Evolutionary conservation across 2,888 invertebrate species (phyloP).

Genomic region (Macroteleia sp.): DNA sequence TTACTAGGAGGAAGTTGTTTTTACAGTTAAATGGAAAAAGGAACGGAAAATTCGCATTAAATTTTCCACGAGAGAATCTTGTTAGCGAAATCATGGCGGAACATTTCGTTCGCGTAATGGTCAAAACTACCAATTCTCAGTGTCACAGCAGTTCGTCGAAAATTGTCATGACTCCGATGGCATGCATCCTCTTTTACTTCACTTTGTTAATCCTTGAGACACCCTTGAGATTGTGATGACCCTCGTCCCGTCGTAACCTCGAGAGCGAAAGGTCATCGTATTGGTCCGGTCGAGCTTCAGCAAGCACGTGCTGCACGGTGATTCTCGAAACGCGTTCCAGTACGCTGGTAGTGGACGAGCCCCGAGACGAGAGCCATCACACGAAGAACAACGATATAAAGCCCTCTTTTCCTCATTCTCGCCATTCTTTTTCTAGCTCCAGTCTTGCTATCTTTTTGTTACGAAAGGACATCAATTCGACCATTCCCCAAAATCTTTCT

Average conservation of each 20-base stretch:
- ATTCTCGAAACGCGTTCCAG: slow-evolving; percentile 68
- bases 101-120: slow-evolving; percentile 7
- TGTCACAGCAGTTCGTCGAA: slow-evolving; percentile 21
- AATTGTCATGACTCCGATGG: slow-evolving; percentile 41
- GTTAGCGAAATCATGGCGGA: slow-evolving; percentile 26
- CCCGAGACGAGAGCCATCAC: slow-evolving; percentile 44
- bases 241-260: slow-evolving; percentile 64
- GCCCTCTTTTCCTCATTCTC: slow-evolving; percentile 12
- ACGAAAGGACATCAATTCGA: slow-evolving; percentile 30
- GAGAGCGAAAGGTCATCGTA: slow-evolving; percentile 64
- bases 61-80: slow-evolving; percentile 10
- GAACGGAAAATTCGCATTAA: too few relatives aligned
- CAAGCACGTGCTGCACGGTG: slow-evolving; percentile 64
- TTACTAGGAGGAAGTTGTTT: too few relatives aligned
- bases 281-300: slow-evolving; percentile 57
- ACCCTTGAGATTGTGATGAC: slow-evolving; percentile 62
- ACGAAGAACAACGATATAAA: slow-evolving; percentile 63
- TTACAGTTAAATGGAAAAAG: too few relatives aligned
- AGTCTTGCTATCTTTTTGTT: slow-evolving; percentile 11
- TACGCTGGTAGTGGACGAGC: slow-evolving; percentile 48
- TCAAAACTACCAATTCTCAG: slow-evolving; percentile 18
- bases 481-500: slow-evolving; percentile 25
- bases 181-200: slow-evolving; percentile 46
- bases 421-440: slow-evolving; percentile 21
- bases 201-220: slow-evolving; percentile 63